Base-by-base conservation (phyloP, 2,113 vertebrate genomes). In the Calidris pugnax region DNA sequence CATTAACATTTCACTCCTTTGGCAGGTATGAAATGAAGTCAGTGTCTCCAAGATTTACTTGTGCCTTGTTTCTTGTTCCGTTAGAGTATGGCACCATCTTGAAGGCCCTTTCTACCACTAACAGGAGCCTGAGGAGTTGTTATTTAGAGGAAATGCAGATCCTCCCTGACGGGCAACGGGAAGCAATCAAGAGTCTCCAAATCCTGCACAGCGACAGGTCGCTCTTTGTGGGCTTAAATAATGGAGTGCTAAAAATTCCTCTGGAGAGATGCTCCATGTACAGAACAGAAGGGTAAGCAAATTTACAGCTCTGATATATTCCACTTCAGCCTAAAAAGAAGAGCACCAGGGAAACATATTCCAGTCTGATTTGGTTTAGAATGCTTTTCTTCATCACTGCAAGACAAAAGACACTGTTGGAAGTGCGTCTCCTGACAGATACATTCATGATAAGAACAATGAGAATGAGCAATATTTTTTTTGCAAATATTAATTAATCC, bases 131-230 rank as follows among this genome's bases (percentile, higher is more conserved):
- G 47, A 99, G 98, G 33, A 99, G 99, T 37, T 99, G 99, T 97
- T 99, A 99, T 98, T 98, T 99, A 97, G 99, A 99, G 95, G 99
- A 99, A 98, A 99, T 99, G 98, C 99, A 99, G 94, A 99, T 99
- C 90, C 98, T 99, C 69, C 99, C 99, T 11, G 71, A 97, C 0
- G 98, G 98, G 20, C 97, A 98, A 53, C 98, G 59, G 9, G 99
- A 99, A 96, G 98, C 99, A 33, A 99, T 99, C 98, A 98, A 98
- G 77, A 99, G 98, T 94, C 98, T 99, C 89, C 99, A 99, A 96
- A 99, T 99, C 96, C 98, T 99, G 82, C 99, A 99, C 98, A 99
- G 99, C 2, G 98, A 99, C 94, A 97, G 99, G 74, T 99, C 99
- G 0, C 98, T 99, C 69, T 99, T 99, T 71, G 99, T 99, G 63